Evolutionary conservation across 2,113 vertebrate genomes (phyloP).

Genomic region (Megaleporinus macrocephalus): DNA sequence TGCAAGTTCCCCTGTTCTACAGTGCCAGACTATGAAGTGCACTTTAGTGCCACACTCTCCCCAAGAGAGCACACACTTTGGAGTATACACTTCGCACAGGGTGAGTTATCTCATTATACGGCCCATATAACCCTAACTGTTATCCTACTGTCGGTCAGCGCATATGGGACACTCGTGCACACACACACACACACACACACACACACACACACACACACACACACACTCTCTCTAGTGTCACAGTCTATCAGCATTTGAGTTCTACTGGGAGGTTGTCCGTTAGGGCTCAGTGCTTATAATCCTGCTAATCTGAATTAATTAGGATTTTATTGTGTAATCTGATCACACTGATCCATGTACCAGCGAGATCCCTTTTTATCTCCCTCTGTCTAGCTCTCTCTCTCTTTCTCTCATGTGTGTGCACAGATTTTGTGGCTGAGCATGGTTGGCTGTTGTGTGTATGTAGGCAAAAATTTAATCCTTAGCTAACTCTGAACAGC

Average conservation of each 20-base stretch:
- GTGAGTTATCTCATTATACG: slow-evolving; percentile 29
- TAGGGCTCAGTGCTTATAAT: slow-evolving; percentile 41
- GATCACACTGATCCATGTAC: slow-evolving; percentile 44
- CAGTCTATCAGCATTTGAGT: background rate
- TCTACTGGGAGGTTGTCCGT: slow-evolving; percentile 17
- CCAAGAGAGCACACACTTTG: background rate
- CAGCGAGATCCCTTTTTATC: slow-evolving; percentile 4
- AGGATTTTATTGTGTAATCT: slow-evolving; percentile 54
- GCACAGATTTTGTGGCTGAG: no score
- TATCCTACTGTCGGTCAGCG: background rate
- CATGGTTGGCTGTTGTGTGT: no score
- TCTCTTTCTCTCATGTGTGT: background rate
- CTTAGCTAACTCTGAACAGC: no score
- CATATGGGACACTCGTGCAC: background rate
- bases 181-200: background rate
- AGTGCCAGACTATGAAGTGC: slow-evolving; percentile 14
- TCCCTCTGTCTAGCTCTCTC: background rate
- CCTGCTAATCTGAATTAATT: slow-evolving; percentile 58
- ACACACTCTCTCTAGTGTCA: background rate
- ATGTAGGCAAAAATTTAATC: no score
- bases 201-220: background rate
- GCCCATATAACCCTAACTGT: slow-evolving; percentile 23
- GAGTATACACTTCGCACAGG: slow-evolving; percentile 16
- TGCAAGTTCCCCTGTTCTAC: background rate
- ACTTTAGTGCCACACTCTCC: background rate